A percentile compares a stretch with the other conserved stretches of the same genome.
Conservation (phyloP, 1,140 invertebrate species). For the Drosophila novamexicana region DNA sequence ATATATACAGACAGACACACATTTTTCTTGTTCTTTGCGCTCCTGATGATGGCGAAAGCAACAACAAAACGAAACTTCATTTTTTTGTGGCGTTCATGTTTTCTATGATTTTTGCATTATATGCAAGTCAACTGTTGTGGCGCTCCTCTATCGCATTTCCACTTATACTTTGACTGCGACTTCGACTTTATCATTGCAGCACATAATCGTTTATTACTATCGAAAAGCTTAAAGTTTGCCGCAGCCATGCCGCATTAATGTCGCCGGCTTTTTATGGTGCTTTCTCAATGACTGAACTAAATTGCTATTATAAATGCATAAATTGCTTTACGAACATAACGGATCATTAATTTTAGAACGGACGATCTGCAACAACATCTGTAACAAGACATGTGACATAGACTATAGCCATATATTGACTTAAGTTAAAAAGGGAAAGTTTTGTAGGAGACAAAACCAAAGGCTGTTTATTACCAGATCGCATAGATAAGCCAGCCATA, state of each 20-base stretch:
- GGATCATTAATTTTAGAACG: conserved; percentile 34
- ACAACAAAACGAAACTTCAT: conserved; percentile 2
- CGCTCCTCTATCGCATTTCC: conserved; percentile 3
- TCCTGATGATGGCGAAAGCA: conserved; percentile 1
- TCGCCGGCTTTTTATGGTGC: conserved; percentile 18
- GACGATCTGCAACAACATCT: not conserved
- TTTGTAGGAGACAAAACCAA: too few relatives aligned
- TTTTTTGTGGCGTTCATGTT: not conserved
- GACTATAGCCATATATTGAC: not conserved
- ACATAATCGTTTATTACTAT: conserved; percentile 64
- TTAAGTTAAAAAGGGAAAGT: not conserved
- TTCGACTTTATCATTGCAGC: conserved; percentile 10
- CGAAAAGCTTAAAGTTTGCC: conserved; percentile 50
- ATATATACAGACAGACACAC: not conserved
- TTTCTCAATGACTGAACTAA: conserved; percentile 55
- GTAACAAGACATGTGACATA: too few relatives aligned
- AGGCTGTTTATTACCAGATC: too few relatives aligned
- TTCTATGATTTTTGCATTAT: conserved; percentile 36
- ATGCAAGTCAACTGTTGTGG: conserved; percentile 38
- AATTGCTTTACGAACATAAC: conserved; percentile 23
- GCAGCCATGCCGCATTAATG: conserved; percentile 48
- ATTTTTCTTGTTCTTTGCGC: conserved; percentile 3
- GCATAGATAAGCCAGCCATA: too few relatives aligned
- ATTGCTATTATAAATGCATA: conserved; percentile 45
- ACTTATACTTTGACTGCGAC: conserved; percentile 17